Evolutionary conservation across 2,888 invertebrate species (phyloP).

Genomic region (Sclerodermus sp.): DNA sequence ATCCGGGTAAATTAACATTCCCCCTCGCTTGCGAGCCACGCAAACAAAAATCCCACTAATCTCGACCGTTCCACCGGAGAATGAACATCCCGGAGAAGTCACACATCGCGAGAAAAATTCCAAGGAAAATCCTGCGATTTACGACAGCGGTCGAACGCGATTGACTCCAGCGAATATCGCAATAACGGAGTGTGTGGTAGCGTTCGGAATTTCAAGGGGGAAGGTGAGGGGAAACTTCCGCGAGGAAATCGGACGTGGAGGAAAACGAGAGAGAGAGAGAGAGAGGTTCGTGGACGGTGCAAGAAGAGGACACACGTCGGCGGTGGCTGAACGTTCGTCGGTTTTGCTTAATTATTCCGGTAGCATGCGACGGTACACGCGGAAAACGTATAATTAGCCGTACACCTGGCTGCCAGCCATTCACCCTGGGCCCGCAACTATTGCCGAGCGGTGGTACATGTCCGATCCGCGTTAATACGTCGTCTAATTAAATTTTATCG

Average conservation of each 20-base stretch:
- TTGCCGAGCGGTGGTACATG: too few species aligned
- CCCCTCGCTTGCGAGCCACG: too few species aligned
- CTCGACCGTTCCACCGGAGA: too few species aligned
- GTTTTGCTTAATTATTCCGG: conserved; percentile 35
- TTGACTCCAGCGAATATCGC: too few species aligned
- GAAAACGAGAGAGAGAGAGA: background rate
- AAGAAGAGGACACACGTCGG: background rate
- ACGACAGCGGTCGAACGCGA: too few species aligned
- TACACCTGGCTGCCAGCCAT: conserved; percentile 40
- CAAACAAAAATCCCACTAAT: too few species aligned
- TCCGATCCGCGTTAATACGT: conserved; percentile 28
- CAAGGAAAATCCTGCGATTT: too few species aligned
- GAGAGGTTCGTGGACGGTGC: background rate
- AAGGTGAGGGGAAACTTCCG: background rate
- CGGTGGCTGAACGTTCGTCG: background rate
- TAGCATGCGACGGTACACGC: conserved; percentile 36
- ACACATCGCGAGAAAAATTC: too few species aligned
- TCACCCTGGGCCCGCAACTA: conserved; percentile 26
- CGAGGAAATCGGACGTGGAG: background rate
- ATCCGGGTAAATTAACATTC: too few species aligned
- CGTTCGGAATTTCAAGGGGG: too few species aligned
- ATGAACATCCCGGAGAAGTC: too few species aligned
- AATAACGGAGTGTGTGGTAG: too few species aligned
- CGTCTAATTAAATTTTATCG: conserved; percentile 38
- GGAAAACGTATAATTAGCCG: conserved; percentile 39